Conservation (phyloP, 2,888 invertebrate species). For the Apamea sordens region DNA sequence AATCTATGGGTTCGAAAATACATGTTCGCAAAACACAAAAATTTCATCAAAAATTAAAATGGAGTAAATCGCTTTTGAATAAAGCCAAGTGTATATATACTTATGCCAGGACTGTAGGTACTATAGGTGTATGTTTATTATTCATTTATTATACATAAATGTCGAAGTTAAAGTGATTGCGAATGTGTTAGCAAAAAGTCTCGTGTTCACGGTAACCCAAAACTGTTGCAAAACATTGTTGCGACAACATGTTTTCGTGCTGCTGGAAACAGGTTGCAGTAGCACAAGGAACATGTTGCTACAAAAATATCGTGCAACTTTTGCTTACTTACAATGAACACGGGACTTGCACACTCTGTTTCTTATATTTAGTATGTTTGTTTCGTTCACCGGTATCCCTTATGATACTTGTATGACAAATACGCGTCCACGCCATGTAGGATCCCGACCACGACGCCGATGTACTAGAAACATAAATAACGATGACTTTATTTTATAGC, state of each 20-base stretch:
- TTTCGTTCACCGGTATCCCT: slow-evolving; percentile 78
- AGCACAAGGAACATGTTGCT: background rate
- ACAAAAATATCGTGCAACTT: background rate
- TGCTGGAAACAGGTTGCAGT: background rate
- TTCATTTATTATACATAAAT: background rate
- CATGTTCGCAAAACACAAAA: too few species aligned
- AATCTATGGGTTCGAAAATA: too few species aligned
- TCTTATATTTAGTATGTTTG: background rate
- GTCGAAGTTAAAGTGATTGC: background rate
- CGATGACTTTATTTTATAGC: slow-evolving; percentile 8
- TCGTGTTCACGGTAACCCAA: background rate
- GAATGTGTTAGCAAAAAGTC: background rate
- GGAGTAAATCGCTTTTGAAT: too few species aligned
- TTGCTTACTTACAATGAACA: slow-evolving; percentile 6
- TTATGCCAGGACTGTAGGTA: too few species aligned
- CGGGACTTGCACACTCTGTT: background rate
- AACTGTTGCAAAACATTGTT: background rate
- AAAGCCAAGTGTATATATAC: too few species aligned
- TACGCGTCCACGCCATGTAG: slow-evolving; percentile 95
- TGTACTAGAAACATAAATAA: slow-evolving; percentile 91
- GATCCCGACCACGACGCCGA: slow-evolving; percentile 94
- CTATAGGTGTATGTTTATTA: background rate
- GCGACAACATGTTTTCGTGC: background rate
- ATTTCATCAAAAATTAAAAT: too few species aligned
- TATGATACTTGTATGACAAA: slow-evolving; percentile 93